Conservation (phyloP, 1,140 invertebrate species). For the Rhopalosiphum padi region DNA sequence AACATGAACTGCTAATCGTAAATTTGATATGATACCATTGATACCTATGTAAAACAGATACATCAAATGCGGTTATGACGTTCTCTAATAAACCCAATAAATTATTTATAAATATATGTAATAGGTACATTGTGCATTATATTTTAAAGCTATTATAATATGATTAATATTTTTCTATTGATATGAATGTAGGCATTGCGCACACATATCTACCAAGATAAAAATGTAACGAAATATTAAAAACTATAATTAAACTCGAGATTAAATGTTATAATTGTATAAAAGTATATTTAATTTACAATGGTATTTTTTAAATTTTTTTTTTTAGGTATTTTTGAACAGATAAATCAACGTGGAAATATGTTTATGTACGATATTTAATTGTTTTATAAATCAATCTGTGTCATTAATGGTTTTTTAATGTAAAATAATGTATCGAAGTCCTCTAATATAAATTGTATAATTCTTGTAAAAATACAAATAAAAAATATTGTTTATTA, state of each 20-base stretch:
- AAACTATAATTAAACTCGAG: not conserved
- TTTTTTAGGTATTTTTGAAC: not conserved
- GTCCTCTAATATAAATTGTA: too few species aligned
- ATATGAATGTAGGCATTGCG: not conserved
- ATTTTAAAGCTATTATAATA: not conserved
- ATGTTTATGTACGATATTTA: not conserved
- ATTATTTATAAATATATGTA: not conserved
- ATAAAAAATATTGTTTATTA: too few species aligned
- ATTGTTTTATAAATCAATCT: not conserved
- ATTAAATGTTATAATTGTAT: not conserved
- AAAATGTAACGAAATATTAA: not conserved
- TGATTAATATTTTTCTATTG: not conserved
- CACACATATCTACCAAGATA: not conserved
- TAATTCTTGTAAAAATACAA: too few species aligned
- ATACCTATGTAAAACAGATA: not conserved
- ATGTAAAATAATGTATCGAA: not conserved
- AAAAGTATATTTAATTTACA: not conserved
- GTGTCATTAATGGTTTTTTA: not conserved
- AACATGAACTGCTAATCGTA: not conserved
- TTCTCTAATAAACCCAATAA: not conserved
- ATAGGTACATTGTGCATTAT: not conserved
- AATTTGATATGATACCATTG: not conserved
- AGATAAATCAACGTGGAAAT: constrained; percentile 1
- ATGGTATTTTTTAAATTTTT: not conserved
- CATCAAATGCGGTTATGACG: not conserved